Evolutionary conservation across 2,113 vertebrate genomes (phyloP), one percentile per base, ranked within the genome.

Genomic region (Arenaria interpres): DNA sequence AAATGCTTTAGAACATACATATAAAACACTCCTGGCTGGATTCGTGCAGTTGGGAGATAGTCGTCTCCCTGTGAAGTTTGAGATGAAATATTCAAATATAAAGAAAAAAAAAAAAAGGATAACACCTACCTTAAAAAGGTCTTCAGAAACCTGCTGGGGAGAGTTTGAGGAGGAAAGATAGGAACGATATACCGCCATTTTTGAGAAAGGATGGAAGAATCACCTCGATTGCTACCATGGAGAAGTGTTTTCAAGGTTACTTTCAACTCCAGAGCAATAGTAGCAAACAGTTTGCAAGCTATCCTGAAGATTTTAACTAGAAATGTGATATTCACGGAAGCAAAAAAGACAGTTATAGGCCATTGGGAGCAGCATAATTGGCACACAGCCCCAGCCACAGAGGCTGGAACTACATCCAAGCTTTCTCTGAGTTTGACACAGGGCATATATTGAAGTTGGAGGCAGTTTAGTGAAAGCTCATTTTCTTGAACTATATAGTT

Each of bases 311-410:
- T 89, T 84, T 88, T 93, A 92, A 92, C 90, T 81, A 88, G 93
- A 96, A 84, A 97, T 89, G 88, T 75, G 88, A 94, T 94, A 96
- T 93, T 96, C 96, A 97, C 72, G 93, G 89, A 72, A 92, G 89
- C 41, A 93, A 94, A 97, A 95, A 79, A 95, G 56, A 89, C 66
- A 94, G 67, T 93, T 96, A 93, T 62, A 89, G 82, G 94, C 82
- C 87, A 85, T 89, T 4, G 51, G 30, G 56, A 88, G 73, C 95
- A 94, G 80, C 30, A 63, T 45, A 93, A 96, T 81, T 94, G 94
- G 80, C 86, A 93, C 80, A 78, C 23, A 15, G 93, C 50, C 90
- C 73, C 79, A 93, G 85, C 22, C 86, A 53, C 76, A 45, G 77
- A 82, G 76, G 53, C 35, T 92, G 69, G 50, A 95, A 81, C 68